Evolutionary conservation across 2,113 vertebrate genomes (phyloP).

Genomic region (Callaeas wilsoni): DNA sequence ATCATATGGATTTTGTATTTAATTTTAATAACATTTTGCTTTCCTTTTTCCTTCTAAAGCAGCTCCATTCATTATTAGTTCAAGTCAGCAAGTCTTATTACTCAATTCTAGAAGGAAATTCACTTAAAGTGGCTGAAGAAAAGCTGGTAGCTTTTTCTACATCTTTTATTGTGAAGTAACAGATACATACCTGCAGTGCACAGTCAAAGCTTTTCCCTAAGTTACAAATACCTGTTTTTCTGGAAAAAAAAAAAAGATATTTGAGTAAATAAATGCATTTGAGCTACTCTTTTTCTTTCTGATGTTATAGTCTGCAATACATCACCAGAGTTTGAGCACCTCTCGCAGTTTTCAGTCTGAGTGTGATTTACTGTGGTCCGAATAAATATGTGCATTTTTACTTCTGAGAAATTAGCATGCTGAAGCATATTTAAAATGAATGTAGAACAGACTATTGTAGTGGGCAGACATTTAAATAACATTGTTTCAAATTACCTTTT

Average conservation of each 20-base stretch:
- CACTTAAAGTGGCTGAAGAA: constrained; percentile 7
- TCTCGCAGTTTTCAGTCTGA: background rate
- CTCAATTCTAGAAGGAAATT: constrained; percentile 45
- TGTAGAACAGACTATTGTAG: background rate
- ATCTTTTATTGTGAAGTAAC: constrained; percentile 21
- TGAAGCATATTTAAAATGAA: background rate
- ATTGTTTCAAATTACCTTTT: background rate
- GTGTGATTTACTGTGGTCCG: background rate
- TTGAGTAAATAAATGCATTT: constrained; percentile 23
- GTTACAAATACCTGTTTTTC: constrained; percentile 6
- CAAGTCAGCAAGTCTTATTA: constrained; percentile 11
- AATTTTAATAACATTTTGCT: background rate
- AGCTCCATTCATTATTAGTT: background rate
- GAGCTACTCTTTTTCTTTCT: background rate
- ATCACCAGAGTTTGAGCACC: background rate
- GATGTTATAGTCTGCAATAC: background rate
- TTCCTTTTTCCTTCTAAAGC: background rate
- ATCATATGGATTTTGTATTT: background rate
- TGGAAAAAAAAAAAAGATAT: background rate
- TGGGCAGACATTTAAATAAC: background rate
- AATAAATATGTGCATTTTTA: background rate
- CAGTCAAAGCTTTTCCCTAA: constrained; percentile 31
- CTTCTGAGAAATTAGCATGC: background rate
- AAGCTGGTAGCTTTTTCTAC: constrained; percentile 9
- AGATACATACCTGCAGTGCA: background rate